Conservation (phyloP, 53 echinoderm and acorn worm genomes). For the Arbacia lixula region DNA sequence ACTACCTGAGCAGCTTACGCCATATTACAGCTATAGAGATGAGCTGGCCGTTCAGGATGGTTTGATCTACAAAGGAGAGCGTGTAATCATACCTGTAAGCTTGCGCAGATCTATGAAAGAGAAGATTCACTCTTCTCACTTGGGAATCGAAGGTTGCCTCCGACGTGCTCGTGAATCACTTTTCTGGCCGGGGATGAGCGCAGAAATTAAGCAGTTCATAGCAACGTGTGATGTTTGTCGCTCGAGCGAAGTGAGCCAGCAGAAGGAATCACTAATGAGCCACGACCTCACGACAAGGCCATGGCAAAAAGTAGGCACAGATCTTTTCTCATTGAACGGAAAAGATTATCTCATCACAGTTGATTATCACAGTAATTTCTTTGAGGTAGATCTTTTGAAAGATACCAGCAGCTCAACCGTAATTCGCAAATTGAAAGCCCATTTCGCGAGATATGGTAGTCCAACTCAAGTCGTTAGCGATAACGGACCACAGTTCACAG, state of each 20-base stretch:
- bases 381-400: slow-evolving; percentile 54
- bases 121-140: slow-evolving; percentile 62
- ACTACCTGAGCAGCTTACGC: slow-evolving; percentile 18
- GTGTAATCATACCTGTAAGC: slow-evolving; percentile 34
- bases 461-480: slow-evolving; percentile 45
- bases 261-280: slow-evolving; percentile 52
- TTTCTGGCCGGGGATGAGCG: slow-evolving; percentile 60
- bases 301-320: slow-evolving; percentile 59
- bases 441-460: slow-evolving; percentile 64
- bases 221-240: slow-evolving; percentile 59
- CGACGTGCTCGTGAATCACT: slow-evolving; percentile 53
- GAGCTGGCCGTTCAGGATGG: slow-evolving; percentile 49
- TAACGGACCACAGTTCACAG: slow-evolving; percentile 63
- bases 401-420: slow-evolving; percentile 28
- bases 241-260: slow-evolving; percentile 23
- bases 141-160: slow-evolving; percentile 61
- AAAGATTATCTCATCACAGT: slow-evolving; percentile 55
- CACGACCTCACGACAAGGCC: slow-evolving; percentile 54
- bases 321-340: slow-evolving; percentile 33
- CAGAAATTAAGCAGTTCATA: slow-evolving; percentile 53
- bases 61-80: slow-evolving; percentile 37
- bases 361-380: slow-evolving; percentile 70
- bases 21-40: slow-evolving; percentile 46
- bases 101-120: slow-evolving; percentile 45
- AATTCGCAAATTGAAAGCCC: slow-evolving; percentile 47